phyloP scores from a whole-genome alignment of 2,113 vertebrate genomes.

The Otocyon megalotis region DNA sequence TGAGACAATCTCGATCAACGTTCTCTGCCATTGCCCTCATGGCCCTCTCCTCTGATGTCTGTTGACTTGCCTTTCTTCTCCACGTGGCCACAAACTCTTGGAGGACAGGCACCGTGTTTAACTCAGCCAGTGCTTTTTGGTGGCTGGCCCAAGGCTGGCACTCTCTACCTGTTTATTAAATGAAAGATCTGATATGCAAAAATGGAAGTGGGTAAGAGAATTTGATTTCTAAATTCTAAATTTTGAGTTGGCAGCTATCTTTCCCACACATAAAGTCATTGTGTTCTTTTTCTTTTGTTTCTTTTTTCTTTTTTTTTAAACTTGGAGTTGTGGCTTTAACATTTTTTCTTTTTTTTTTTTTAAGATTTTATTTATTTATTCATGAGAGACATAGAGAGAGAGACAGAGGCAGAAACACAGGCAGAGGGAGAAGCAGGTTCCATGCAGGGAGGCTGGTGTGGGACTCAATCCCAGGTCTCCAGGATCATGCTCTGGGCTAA shows the following conservation, averaged over 20 bases:
- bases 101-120: not conserved
- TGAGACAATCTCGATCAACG: not conserved
- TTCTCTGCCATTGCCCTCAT: not conserved
- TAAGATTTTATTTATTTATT: too few relatives aligned
- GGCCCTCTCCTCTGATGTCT: not conserved
- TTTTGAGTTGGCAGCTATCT: not conserved
- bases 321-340: not conserved
- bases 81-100: not conserved
- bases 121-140: not conserved
- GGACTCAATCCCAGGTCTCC: too few relatives aligned
- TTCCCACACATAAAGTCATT: not conserved
- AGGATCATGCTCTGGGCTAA: too few relatives aligned
- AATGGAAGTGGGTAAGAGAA: not conserved
- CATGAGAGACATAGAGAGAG: too few relatives aligned
- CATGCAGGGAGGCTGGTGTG: too few relatives aligned
- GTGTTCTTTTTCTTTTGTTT: not conserved
- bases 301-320: not conserved
- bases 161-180: not conserved
- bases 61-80: not conserved
- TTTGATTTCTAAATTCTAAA: constrained; percentile 30
- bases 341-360: not conserved
- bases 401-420: too few relatives aligned
- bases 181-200: not conserved
- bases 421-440: too few relatives aligned
- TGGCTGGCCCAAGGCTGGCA: not conserved